phyloP scores from a whole-genome alignment of 92 coral and sea anemone species.

The Nematostella vectensis region DNA sequence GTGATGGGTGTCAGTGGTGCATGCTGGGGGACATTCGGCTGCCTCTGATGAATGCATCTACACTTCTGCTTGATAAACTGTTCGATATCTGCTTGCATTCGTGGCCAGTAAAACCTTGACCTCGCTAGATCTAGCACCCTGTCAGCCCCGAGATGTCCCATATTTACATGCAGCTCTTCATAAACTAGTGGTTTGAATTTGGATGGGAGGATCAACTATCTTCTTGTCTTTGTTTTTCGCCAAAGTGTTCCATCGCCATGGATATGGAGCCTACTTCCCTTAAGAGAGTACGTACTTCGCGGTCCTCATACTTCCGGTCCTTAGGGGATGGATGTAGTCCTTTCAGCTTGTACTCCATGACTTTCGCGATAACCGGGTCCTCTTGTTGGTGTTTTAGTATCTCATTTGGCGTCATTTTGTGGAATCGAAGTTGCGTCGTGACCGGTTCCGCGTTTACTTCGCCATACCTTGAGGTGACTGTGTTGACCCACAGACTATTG shows the following conservation, averaged over 20 bases:
- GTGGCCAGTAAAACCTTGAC: slow-evolving; percentile 5
- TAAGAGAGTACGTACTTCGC: not conserved
- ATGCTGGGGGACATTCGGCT: not conserved
- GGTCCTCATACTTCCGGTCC: slow-evolving; percentile 1
- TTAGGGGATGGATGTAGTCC: not conserved
- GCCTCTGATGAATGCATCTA: slow-evolving; percentile 4
- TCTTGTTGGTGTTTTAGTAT: not conserved
- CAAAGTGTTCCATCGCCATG: slow-evolving; percentile 4
- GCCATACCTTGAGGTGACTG: no score
- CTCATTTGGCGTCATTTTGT: not conserved
- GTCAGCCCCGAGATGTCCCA: slow-evolving; percentile 3
- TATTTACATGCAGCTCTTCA: not conserved
- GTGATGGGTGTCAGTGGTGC: not conserved
- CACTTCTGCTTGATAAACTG: not conserved
- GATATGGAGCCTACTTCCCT: slow-evolving; percentile 4
- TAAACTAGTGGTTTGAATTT: not conserved
- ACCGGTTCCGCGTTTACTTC: not conserved
- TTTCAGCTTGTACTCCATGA: not conserved
- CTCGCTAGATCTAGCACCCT: not conserved
- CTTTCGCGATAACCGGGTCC: not conserved
- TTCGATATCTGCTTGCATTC: slow-evolving; percentile 4
- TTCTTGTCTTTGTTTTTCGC: not conserved
- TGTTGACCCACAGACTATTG: no score
- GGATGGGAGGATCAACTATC: not conserved
- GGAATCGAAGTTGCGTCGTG: not conserved